Evolutionary conservation across 2,888 invertebrate species (phyloP).

Genomic region (Dermolepida albohirtum): DNA sequence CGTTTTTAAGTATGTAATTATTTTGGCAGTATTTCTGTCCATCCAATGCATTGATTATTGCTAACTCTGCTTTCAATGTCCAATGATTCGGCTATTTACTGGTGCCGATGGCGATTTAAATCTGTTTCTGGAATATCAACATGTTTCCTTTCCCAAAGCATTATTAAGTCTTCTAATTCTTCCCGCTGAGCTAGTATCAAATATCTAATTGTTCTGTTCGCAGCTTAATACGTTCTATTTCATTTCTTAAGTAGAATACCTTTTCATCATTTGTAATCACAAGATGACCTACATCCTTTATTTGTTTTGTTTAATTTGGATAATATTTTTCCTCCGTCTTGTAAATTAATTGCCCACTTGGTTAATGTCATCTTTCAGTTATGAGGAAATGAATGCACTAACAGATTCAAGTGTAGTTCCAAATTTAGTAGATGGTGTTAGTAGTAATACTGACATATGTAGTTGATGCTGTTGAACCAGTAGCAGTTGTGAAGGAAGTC

Average conservation of each 20-base stretch:
- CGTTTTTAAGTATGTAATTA: constrained; percentile 82
- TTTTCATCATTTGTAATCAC: constrained; percentile 93
- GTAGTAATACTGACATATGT: constrained; percentile 12
- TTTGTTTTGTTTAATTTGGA: constrained; percentile 92
- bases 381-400: constrained; percentile 79
- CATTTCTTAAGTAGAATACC: constrained; percentile 84
- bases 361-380: constrained; percentile 92
- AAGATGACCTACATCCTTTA: constrained; percentile 95
- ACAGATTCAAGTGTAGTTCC: constrained; percentile 59
- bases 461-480: constrained; percentile 25
- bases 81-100: constrained; percentile 88
- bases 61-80: constrained; percentile 90
- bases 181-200: constrained; percentile 93
- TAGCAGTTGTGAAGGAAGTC: background rate
- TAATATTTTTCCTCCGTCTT: constrained; percentile 94
- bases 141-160: constrained; percentile 86
- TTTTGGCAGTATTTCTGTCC: constrained; percentile 83
- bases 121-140: constrained; percentile 78
- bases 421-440: constrained; percentile 51
- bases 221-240: constrained; percentile 87
- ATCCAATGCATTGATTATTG: constrained; percentile 95
- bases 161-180: constrained; percentile 88
- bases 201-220: constrained; percentile 91
- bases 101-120: constrained; percentile 91
- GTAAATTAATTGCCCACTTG: constrained; percentile 93